These are phyloP conservation scores for Hermatobates lingyangjiaoensis DNA, from an alignment of 1,140 invertebrate genomes.

Conservation along the genomic window DNA sequence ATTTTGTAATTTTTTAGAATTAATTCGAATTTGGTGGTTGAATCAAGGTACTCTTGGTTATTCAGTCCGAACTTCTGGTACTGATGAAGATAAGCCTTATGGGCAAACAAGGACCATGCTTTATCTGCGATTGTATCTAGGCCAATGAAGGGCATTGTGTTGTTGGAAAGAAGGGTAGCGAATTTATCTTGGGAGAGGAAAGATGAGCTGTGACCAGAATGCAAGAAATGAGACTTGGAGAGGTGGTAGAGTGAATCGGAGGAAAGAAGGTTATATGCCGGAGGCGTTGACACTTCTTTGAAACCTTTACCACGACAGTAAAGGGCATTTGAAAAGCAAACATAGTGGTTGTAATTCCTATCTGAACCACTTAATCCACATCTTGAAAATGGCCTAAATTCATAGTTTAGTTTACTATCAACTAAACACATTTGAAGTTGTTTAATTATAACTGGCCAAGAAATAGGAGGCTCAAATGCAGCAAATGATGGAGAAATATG, in stretches of 20 bases:
- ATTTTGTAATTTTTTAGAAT: too few species aligned
- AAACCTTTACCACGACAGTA: not conserved
- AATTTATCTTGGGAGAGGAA: too few species aligned
- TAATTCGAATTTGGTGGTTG: too few species aligned
- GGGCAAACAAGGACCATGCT: too few species aligned
- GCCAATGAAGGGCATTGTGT: too few species aligned
- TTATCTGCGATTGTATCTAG: too few species aligned
- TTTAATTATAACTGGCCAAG: not conserved
- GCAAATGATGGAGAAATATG: not conserved
- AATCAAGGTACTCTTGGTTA: too few species aligned
- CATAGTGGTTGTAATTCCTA: not conserved
- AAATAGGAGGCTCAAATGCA: not conserved
- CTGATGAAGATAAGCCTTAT: too few species aligned
- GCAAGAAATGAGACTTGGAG: too few species aligned
- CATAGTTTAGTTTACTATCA: not conserved
- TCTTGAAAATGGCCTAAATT: not conserved
- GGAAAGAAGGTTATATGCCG: not conserved
- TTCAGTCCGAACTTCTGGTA: too few species aligned
- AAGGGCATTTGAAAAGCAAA: not conserved
- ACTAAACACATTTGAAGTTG: not conserved
- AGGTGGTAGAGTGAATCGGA: not conserved
- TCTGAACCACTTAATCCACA: not conserved
- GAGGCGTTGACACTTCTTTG: not conserved
- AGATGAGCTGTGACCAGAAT: too few species aligned
- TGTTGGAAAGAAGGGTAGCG: too few species aligned